These are phyloP conservation scores for Sinopyrophorus schimmeli DNA, from an alignment of 2,888 invertebrate species.

Conservation along the genomic window DNA sequence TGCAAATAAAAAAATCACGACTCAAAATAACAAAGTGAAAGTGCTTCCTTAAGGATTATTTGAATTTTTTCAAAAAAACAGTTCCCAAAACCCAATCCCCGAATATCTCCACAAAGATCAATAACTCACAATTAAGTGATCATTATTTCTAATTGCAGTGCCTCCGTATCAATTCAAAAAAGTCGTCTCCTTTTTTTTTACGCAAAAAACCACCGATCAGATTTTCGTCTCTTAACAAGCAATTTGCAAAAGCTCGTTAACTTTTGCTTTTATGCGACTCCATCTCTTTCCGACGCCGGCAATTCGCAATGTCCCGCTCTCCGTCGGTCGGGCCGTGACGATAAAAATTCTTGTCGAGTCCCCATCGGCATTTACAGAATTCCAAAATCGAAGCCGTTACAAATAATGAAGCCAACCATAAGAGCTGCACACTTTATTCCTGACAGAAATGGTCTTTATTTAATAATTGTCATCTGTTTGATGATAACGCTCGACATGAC, in stretches of 20 bases:
- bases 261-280: conserved; percentile 26
- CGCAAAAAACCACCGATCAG: conserved; percentile 46
- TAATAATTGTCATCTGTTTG: conserved; percentile 28
- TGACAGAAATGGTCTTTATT: conserved; percentile 27
- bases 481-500: conserved; percentile 23
- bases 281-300: conserved; percentile 21
- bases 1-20: too few species aligned
- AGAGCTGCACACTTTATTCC: conserved; percentile 15
- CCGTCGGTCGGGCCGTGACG: conserved; percentile 3
- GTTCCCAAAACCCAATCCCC: too few species aligned
- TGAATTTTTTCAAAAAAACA: too few species aligned
- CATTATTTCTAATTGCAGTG: conserved; percentile 54
- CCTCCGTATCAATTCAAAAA: conserved; percentile 50
- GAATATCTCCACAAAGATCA: too few species aligned
- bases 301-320: conserved; percentile 10
- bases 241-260: conserved; percentile 55
- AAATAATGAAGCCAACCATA: conserved; percentile 48
- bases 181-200: conserved; percentile 45
- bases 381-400: conserved; percentile 48
- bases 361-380: conserved; percentile 49
- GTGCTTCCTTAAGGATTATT: too few species aligned
- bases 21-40: too few species aligned
- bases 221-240: conserved; percentile 53
- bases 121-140: conserved; percentile 57
- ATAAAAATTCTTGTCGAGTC: conserved; percentile 12